These are phyloP conservation scores for Alcis repandata DNA, from an alignment of 2,888 invertebrate genomes.

Conservation along the genomic window DNA sequence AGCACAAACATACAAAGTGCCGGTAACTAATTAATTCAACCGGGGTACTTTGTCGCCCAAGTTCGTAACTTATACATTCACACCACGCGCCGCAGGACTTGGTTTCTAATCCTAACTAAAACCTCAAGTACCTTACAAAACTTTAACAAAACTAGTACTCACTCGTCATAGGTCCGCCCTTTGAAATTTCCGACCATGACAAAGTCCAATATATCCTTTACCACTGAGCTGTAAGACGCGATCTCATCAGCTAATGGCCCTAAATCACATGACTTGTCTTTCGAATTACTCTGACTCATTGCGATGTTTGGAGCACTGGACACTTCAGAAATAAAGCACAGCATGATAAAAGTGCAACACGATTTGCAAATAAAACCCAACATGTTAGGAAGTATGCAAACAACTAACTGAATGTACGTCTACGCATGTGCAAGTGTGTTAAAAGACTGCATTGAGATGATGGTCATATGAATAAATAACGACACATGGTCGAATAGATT, in stretches of 20 bases:
- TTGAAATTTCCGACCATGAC: conserved; percentile 81
- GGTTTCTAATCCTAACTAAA: conserved; percentile 1
- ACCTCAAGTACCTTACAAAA: background rate
- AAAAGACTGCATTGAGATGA: conserved; percentile 34
- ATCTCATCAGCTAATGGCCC: conserved; percentile 84
- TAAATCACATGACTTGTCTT: conserved; percentile 57
- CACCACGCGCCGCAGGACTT: background rate
- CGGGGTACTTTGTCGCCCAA: background rate
- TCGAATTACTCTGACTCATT: conserved; percentile 37
- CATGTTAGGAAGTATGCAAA: conserved; percentile 1
- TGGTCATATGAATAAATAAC: conserved; percentile 6
- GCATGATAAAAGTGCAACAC: background rate
- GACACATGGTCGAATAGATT: background rate
- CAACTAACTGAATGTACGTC: conserved; percentile 25
- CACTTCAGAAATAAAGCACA: conserved; percentile 28
- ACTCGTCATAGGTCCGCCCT: conserved; percentile 86
- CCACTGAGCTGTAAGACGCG: conserved; percentile 82
- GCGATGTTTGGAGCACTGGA: conserved; percentile 31
- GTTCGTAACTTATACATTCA: background rate
- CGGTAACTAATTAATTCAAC: background rate
- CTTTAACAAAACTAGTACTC: conserved; percentile 55
- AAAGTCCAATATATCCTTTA: conserved; percentile 82
- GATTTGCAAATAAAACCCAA: conserved; percentile 4
- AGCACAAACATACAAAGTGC: background rate
- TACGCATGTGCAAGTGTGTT: conserved; percentile 30